A percentile compares a stretch with the other conserved stretches of the same genome.
These are phyloP conservation scores for Catharus fuscescens DNA, from an alignment of 2,113 vertebrate genomes.

Conservation along the genomic window DNA sequence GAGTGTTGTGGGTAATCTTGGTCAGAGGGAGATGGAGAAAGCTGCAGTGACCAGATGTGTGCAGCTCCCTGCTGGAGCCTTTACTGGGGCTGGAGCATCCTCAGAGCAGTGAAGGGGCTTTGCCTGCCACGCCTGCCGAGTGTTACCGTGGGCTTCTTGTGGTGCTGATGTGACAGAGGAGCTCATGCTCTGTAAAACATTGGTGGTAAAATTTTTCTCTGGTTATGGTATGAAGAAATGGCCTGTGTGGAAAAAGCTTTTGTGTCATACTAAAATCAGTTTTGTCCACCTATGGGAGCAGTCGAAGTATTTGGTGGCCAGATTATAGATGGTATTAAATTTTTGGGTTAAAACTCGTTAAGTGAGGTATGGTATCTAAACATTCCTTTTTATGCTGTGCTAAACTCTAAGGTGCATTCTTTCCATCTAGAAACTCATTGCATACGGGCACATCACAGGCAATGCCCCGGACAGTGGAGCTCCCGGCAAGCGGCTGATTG, in stretches of 20 bases:
- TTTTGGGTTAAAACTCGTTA: neutral
- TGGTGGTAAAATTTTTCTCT: neutral
- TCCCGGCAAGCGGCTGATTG: constrained; percentile 91
- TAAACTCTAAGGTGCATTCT: constrained; percentile 25
- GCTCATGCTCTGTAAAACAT: neutral
- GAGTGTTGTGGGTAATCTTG: neutral
- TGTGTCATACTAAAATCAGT: neutral
- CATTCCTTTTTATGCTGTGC: neutral
- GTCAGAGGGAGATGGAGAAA: neutral
- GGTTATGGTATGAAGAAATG: neutral
- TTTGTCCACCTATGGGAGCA: neutral
- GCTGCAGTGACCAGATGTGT: rapidly evolving
- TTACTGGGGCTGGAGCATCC: neutral
- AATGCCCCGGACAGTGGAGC: constrained; percentile 90
- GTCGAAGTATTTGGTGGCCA: neutral
- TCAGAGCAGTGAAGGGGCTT: neutral
- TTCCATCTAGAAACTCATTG: constrained; percentile 89
- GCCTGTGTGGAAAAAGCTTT: neutral
- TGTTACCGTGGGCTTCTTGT: neutral
- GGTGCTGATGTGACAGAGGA: neutral
- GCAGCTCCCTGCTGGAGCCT: neutral
- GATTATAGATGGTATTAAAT: neutral
- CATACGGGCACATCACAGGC: constrained; percentile 96
- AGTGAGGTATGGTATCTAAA: neutral
- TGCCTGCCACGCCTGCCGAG: rapidly evolving